Base-by-base conservation (phyloP, 2,113 vertebrate species). In the Acinonyx jubatus region DNA sequence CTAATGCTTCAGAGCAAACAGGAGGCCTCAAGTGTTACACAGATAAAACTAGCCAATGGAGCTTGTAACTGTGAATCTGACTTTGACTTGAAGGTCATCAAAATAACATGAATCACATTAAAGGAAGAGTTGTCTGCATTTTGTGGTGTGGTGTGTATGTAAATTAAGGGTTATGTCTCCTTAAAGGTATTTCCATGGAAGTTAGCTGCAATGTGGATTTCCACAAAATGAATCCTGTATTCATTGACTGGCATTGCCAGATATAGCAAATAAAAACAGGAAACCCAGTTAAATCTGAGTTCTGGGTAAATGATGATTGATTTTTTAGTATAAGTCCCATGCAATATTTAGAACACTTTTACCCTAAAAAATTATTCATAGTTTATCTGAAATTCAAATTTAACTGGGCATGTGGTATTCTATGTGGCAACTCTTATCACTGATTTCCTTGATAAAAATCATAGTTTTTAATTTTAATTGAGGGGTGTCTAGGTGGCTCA, bases 91-190 rank as follows among this genome's bases (percentile, higher is more conserved):
- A 81, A 94, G 25, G 50, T 61, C 69, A 71, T 86, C 63, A 87
- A 69, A 92, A 79, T 84, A 95, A 52, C 15, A 80, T 48, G 36
- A 96, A 66, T 93, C 33, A 63, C 55, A 96, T 95, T 97, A 97
- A 97, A 97, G 45, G 85, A 95, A 89, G 68, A 92, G 48, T 63
- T 84, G 63, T 38, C 73, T 86, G 29, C n/a, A 88, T 92, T 79
- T 81, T 80, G 57, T 69, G 57, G 31, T 80, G 25, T 41, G 33
- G 29, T 80, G 21, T 33, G 31, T 76, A 41, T 50, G 5, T 78
- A 74, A 82, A 66, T 82, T 63, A 82, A 84, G 15, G 23, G 25
- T 25, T 55, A 19, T 45, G 9, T 91, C 29, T 69, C 68, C 71
- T 88, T 81, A 68, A 92, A 63, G 25, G 8, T 76, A 66, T 55